A percentile compares a stretch with the other conserved stretches of the same genome.
Conservation (phyloP, 2,113 vertebrate species). For the Microtus richardsoni region DNA sequence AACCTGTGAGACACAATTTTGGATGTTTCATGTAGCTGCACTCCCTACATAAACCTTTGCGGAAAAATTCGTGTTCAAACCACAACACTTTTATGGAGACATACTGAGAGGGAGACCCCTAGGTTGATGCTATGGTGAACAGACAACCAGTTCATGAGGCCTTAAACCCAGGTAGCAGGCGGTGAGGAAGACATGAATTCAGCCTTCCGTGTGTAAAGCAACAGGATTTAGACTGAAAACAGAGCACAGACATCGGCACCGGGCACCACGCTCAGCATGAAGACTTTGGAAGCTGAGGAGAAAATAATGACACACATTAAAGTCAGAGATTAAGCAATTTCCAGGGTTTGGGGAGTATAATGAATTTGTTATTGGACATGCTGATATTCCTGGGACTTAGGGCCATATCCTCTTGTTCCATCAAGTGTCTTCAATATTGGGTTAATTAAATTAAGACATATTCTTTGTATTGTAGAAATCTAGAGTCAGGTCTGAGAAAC, state of each 20-base stretch:
- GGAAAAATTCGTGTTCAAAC: not conserved
- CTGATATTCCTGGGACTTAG: not conserved
- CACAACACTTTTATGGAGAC: not conserved
- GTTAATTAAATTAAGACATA: constrained; percentile 16
- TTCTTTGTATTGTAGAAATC: not conserved
- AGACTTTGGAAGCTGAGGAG: too few species aligned
- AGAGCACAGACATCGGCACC: too few species aligned
- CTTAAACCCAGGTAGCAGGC: too few species aligned
- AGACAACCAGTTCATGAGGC: not conserved
- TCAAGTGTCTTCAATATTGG: not conserved
- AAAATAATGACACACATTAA: not conserved
- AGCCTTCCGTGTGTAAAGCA: not conserved
- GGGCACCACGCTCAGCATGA: not conserved
- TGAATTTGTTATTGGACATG: not conserved
- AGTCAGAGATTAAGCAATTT: constrained; percentile 7
- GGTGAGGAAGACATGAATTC: too few species aligned
- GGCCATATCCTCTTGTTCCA: not conserved
- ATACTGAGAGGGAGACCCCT: not conserved
- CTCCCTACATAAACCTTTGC: not conserved
- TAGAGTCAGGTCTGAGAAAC: not conserved
- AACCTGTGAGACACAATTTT: not conserved
- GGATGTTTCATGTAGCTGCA: not conserved
- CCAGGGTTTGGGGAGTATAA: not conserved
- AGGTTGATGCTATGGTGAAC: not conserved
- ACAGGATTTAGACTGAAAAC: not conserved